phyloP scores from a whole-genome alignment of 2,113 vertebrate species.

The Chaenocephalus aceratus region DNA sequence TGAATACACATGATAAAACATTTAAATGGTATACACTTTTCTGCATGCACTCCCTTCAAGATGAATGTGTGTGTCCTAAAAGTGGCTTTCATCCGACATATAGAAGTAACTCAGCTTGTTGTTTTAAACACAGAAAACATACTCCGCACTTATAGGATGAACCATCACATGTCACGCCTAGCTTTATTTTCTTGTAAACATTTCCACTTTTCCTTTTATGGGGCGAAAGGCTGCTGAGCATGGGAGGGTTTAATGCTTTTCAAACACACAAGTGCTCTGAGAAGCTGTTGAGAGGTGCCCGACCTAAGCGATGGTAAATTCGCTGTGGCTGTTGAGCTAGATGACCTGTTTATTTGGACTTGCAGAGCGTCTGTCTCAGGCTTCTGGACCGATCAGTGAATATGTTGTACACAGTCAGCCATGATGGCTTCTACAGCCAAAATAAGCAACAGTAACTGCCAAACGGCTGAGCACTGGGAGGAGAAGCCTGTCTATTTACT shows the following conservation, averaged over 20 bases:
- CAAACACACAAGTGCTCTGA: constrained; percentile 51
- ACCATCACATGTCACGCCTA: constrained; percentile 17
- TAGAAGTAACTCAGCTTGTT: constrained; percentile 10
- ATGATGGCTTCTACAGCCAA: constrained; percentile 69
- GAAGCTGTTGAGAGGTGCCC: constrained; percentile 47
- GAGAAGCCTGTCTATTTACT: constrained; percentile 61
- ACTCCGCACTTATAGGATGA: neutral
- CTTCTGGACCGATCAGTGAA: constrained; percentile 67
- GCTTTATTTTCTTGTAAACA: constrained; percentile 61
- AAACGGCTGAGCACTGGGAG: constrained; percentile 50
- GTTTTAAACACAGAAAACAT: constrained; percentile 17
- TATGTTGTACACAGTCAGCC: constrained; percentile 55
- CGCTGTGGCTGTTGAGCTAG: constrained; percentile 50
- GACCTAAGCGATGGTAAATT: constrained; percentile 45
- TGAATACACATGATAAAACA: neutral
- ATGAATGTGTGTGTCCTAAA: constrained; percentile 1
- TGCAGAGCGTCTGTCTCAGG: constrained; percentile 55
- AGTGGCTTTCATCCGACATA: neutral
- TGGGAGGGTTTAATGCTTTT: constrained; percentile 51
- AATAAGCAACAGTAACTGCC: constrained; percentile 73
- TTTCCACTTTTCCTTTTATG: constrained; percentile 53
- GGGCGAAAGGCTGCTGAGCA: constrained; percentile 44
- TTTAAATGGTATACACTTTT: neutral
- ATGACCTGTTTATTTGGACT: constrained; percentile 81
- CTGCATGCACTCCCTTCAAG: neutral